A percentile compares a stretch with the other conserved stretches of the same genome.
Conservation (phyloP, 1,140 invertebrate genomes). For the Apis cerana region DNA sequence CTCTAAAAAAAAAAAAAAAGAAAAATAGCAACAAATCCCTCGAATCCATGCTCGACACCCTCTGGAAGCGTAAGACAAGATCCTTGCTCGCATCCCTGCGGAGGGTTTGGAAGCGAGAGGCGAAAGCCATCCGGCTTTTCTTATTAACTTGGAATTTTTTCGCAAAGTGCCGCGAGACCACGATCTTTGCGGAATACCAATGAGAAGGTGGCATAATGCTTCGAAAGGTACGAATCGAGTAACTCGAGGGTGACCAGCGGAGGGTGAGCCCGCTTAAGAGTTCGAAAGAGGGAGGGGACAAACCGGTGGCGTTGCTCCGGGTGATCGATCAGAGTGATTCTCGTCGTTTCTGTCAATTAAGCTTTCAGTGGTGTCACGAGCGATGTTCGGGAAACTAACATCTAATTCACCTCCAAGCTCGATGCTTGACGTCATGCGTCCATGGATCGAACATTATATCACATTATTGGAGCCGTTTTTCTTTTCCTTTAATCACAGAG, state of each 20-base stretch:
- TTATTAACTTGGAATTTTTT: slow-evolving; percentile 82
- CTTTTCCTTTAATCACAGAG: no score
- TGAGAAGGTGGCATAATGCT: slow-evolving; percentile 69
- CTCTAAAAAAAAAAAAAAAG: no score
- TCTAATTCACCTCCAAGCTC: slow-evolving; percentile 41
- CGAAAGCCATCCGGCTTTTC: slow-evolving; percentile 80
- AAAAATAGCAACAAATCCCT: slow-evolving; percentile 18
- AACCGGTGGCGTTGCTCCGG: slow-evolving; percentile 17
- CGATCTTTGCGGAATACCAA: slow-evolving; percentile 76
- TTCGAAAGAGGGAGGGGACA: slow-evolving; percentile 29
- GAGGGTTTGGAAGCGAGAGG: slow-evolving; percentile 46
- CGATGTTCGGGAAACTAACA: slow-evolving; percentile 1
- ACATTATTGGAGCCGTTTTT: no score
- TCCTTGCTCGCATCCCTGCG: no score
- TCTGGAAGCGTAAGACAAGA: background rate
- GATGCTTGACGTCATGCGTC: no score
- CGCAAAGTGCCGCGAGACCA: slow-evolving; percentile 75
- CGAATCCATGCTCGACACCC: background rate
- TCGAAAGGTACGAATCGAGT: slow-evolving; percentile 38
- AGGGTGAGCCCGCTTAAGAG: slow-evolving; percentile 59
- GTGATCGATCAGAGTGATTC: slow-evolving; percentile 40
- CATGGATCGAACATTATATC: no score
- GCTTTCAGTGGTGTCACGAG: slow-evolving; percentile 42
- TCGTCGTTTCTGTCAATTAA: slow-evolving; percentile 57
- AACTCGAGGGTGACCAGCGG: slow-evolving; percentile 47